A percentile compares a stretch with the other conserved stretches of the same genome.
phyloP scores from a whole-genome alignment of 2,888 invertebrate species.

The Nomada ruficornis region DNA sequence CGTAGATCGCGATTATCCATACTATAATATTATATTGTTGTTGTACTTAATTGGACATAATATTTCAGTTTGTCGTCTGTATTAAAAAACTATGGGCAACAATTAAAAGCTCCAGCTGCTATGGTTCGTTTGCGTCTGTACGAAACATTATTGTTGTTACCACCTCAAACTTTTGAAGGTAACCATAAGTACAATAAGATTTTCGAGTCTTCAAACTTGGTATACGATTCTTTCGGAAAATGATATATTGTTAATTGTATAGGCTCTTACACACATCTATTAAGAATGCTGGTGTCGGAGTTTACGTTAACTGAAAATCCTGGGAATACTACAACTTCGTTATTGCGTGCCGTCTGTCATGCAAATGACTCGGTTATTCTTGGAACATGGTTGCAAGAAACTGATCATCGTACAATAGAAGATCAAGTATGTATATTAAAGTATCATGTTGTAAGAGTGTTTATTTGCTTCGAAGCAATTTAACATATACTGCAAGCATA shows the following conservation, averaged over 20 bases:
- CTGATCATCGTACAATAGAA: constrained; percentile 97
- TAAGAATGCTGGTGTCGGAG: constrained; percentile 96
- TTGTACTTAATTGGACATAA: constrained; percentile 6
- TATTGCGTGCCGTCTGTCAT: constrained; percentile 92
- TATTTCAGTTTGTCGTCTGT: constrained; percentile 91
- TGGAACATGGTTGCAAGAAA: constrained; percentile 98
- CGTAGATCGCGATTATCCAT: not conserved
- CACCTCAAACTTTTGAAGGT: constrained; percentile 93
- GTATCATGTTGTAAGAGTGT: not conserved
- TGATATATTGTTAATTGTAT: constrained; percentile 22
- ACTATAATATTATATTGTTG: not conserved
- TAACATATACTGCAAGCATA: constrained; percentile 5
- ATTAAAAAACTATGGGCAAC: constrained; percentile 94
- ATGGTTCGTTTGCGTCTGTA: constrained; percentile 97
- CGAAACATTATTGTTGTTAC: constrained; percentile 92
- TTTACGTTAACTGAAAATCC: constrained; percentile 97
- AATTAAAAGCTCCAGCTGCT: constrained; percentile 97
- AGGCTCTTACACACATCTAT: constrained; percentile 93
- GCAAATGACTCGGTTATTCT: constrained; percentile 95
- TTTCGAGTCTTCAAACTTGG: not conserved
- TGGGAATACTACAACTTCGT: constrained; percentile 95
- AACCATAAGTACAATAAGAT: constrained; percentile 64
- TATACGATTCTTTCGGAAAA: not conserved
- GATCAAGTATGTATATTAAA: constrained; percentile 91
- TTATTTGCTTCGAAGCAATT: not conserved